Evolutionary conservation across 2,113 vertebrate species (phyloP).

Genomic region (Anolis carolinensis): DNA sequence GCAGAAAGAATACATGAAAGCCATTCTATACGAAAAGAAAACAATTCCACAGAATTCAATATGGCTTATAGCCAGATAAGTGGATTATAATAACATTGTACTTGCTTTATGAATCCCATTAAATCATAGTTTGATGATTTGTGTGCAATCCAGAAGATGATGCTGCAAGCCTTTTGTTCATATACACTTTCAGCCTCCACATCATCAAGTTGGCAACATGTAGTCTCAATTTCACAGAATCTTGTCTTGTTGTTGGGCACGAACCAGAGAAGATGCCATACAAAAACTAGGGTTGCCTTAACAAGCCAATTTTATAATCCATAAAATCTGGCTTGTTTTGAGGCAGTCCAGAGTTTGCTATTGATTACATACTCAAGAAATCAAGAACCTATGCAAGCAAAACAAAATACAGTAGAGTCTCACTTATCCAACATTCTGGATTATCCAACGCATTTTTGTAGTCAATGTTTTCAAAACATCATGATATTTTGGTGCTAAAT

Average conservation of each 20-base stretch:
- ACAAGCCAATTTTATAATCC: background rate
- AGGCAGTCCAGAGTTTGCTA: background rate
- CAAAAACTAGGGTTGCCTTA: background rate
- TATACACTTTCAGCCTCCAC: background rate
- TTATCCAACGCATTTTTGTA: too few relatives aligned
- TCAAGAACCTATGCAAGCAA: background rate
- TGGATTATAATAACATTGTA: background rate
- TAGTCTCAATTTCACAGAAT: background rate
- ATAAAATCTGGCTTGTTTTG: background rate
- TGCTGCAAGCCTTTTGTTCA: background rate
- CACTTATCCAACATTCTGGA: too few relatives aligned
- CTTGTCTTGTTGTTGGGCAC: background rate
- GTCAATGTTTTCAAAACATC: too few relatives aligned
- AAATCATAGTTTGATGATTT: background rate
- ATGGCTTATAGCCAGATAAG: background rate
- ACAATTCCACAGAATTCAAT: background rate
- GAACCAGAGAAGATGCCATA: background rate
- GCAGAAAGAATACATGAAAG: background rate
- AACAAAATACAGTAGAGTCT: too few relatives aligned
- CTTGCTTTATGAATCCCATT: background rate
- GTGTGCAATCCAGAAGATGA: background rate
- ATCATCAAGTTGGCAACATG: background rate
- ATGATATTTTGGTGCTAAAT: too few relatives aligned
- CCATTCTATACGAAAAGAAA: background rate
- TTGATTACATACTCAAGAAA: background rate